Base-by-base conservation (phyloP, 37 sponge, comb jelly and placozoan species). In the Geodia barretti region DNA sequence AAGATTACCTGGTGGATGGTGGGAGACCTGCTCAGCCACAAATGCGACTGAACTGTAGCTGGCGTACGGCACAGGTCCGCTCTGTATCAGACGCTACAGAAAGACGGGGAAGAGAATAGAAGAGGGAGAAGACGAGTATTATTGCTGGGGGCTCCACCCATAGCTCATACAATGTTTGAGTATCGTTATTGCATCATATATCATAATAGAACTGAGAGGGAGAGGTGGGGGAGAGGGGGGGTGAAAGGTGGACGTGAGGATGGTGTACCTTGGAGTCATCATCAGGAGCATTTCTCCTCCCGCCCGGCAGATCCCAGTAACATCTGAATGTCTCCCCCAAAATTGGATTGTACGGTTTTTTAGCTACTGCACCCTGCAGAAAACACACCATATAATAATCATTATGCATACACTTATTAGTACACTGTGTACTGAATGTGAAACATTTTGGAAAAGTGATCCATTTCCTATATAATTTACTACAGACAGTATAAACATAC, bases 291-390 rank as follows among this genome's bases (percentile, higher is more conserved):
- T 73, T 65, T 79, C 78, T 78, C 24, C 73, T 77, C 42, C 75
- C 74, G 36, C 70, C 78, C 33, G 88, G 90, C 47, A 98, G 86
- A 42, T 98, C 95, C 91, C 93, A 98, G 82, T 92, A 96, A 62
- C 99, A 98, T 19, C 76, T 72, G 77, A 98, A 98, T 0, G 72
- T 84, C 95, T 98, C 99, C 1, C 99, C 99, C 21, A 98, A 87
- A 26, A 98, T 87, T 21, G 99, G 99, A 69, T 98, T 98, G 71
- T 98, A 98, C 1, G 99, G 99, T 59, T 98, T 98, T 91, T 98
- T 98, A 11, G 97, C 93, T 3, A 98, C 81, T 28, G 91, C 74
- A 28, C 97, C 93, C 91, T 92, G 64, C 14, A 47, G n/a, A n/a
- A n/a, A n/a, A n/a, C n/a, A n/a, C n/a, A n/a, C n/a, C n/a, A n/a